Base-by-base conservation (phyloP, 1,140 invertebrate genomes). In the Semibalanus balanoides region DNA sequence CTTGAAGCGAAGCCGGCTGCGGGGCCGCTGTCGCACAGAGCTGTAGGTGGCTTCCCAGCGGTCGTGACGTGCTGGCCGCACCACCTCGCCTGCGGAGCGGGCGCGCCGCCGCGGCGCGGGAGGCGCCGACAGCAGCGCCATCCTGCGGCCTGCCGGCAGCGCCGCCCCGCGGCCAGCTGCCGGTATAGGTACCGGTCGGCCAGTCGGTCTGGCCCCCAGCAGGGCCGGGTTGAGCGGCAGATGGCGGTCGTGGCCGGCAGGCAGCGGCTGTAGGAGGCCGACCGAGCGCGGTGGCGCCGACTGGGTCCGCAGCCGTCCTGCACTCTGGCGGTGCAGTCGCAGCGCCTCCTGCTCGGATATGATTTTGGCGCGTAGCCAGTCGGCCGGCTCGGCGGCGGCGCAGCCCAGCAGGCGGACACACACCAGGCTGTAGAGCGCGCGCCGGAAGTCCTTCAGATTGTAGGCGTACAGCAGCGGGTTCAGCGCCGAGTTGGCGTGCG, bases 381-480 rank as follows among this genome's bases (percentile, higher is more conserved):
- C 70, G 25, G 70, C 28, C 25, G 70, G n/a, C 29, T 72, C 70
- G n/a, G n/a, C 28, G 25, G 9, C 70, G 25, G 70, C 9, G n/a
- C 29, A 29, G 28, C 70, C 28, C 70, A 72, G 29, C 29, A 72
- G n/a, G 9, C 70, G 70, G 7, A 72, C 70, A n/a, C 70, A 72
- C n/a, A 72, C 70, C 11, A 72, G 28, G 28, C 28, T 30, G 29
- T 72, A 72, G 29, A 93, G 80, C 0, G 92, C 91, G 0, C 88
- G 87, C 27, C 92, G 86, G 81, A 95, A 95, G 81, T 94, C 93
- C 82, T 90, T 91, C 74, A 95, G 86, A 81, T 95, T 93, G 81
- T 95, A 96, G 19, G 93, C 94, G 82, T 96, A 96, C 0, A 95
- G 84, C 17, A 95, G 83, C 0, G 93, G 93, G 83, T 95, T 95